A percentile compares a stretch with the other conserved stretches of the same genome.
phyloP scores from a whole-genome alignment of 2,888 invertebrate species.

The Ephialtes manifestator region DNA sequence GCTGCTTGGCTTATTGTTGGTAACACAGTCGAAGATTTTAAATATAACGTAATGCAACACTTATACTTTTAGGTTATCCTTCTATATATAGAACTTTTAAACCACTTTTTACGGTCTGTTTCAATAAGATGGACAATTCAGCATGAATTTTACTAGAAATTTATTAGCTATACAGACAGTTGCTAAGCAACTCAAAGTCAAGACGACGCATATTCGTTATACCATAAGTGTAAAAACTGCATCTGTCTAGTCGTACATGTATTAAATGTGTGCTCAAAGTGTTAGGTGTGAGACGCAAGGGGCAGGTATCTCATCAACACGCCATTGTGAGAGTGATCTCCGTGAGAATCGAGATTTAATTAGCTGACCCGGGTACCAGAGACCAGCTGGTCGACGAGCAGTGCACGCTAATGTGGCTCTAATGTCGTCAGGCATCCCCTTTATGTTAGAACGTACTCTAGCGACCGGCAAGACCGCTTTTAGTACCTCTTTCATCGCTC shows the following conservation, averaged over 20 bases:
- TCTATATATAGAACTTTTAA: background rate
- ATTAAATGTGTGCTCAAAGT: background rate
- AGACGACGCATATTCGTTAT: background rate
- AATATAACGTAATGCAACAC: background rate
- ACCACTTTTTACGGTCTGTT: background rate
- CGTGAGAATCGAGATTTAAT: slow-evolving; percentile 80
- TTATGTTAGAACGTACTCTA: slow-evolving; percentile 56
- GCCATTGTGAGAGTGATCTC: slow-evolving; percentile 74
- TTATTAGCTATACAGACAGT: background rate
- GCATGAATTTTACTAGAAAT: background rate
- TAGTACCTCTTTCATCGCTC: slow-evolving; percentile 62
- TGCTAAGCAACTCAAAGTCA: background rate
- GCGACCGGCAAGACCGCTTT: slow-evolving; percentile 65
- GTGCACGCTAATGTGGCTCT: slow-evolving; percentile 83
- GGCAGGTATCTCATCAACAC: slow-evolving; percentile 49
- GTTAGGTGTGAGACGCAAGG: background rate
- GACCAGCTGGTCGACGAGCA: slow-evolving; percentile 81
- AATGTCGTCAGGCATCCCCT: slow-evolving; percentile 78
- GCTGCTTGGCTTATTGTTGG: background rate
- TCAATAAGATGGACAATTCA: background rate
- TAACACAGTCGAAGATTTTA: background rate
- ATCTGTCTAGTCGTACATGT: background rate
- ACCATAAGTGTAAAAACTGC: background rate
- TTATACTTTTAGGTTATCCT: background rate
- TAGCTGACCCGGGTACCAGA: slow-evolving; percentile 74